Evolutionary conservation across 2,113 vertebrate species (phyloP), one percentile per base, ranked within the genome.

Genomic region (Fulmarus glacialis): DNA sequence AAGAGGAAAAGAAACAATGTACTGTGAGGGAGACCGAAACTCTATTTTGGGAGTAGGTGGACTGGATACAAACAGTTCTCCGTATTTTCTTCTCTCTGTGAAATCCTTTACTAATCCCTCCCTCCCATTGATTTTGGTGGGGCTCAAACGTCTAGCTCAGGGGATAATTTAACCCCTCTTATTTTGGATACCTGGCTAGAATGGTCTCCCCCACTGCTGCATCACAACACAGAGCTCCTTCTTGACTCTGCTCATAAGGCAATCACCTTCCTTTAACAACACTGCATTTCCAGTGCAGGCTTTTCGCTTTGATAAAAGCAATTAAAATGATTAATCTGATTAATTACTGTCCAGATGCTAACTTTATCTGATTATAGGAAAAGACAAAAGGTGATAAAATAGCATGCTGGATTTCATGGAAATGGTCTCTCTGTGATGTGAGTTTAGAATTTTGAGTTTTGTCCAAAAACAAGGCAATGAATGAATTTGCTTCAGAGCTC

Each of bases 401-500:
- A 96, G 67, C 19, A 26, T 87, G 81, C 87, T 97, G 95, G 82
- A 85, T 98, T 98, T 97, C 92, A 92, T 94, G 86, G 93, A 94
- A 96, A 96, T 27, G 8, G 95, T 96, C 87, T 97, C 78, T 97
- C 94, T 98, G 96, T 96, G 96, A 93, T 96, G 62, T 68, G 72
- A 96, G 95, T 88, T 96, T 83, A 95, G 95, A 95, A 86, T 97
- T 90, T 97, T 98, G 97, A 98, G 70, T 96, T 91, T 96, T 73
- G 55, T 98, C 98, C 98, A 98, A 97, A 96, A 98, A 77, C 60
- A 93, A 87, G 97, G 97, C 96, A 97, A 96, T 98, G 98, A 98
- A 98, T 98, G 97, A 98, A 98, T 98, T 97, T 97, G 97, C 97
- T 97, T 98, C 94, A 98, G 97, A 97, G 97, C 96, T 97, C 90